These are phyloP conservation scores for Trimorus sp. DNA, from an alignment of 2,888 invertebrate species.

Conservation along the genomic window DNA sequence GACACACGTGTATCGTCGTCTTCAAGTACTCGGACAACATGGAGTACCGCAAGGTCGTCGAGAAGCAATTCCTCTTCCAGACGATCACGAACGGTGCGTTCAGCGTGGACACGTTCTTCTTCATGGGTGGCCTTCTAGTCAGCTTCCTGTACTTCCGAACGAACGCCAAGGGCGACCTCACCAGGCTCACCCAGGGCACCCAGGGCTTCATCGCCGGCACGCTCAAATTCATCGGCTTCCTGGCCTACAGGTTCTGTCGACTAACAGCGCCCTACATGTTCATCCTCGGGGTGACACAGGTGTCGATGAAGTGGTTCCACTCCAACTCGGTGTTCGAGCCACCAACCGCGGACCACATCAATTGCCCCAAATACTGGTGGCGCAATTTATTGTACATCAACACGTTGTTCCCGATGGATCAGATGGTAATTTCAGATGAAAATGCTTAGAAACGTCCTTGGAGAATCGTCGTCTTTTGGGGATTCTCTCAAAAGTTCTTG, in stretches of 20 bases:
- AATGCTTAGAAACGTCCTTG: too few species aligned
- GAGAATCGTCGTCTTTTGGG: too few species aligned
- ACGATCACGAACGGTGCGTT: slow-evolving; percentile 81
- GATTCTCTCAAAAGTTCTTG: too few species aligned
- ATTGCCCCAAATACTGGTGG: slow-evolving; percentile 94
- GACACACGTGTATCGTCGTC: slow-evolving; percentile 85
- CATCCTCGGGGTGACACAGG: slow-evolving; percentile 91
- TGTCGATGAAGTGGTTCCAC: slow-evolving; percentile 93
- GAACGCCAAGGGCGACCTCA: slow-evolving; percentile 82
- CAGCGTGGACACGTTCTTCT: slow-evolving; percentile 82
- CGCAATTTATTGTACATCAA: slow-evolving; percentile 93
- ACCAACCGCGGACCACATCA: slow-evolving; percentile 90
- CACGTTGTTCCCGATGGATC: slow-evolving; percentile 91
- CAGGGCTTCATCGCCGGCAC: slow-evolving; percentile 77
- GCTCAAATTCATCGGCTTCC: slow-evolving; percentile 87
- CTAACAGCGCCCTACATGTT: slow-evolving; percentile 92
- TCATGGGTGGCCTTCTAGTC: slow-evolving; percentile 88
- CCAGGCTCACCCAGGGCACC: slow-evolving; percentile 82
- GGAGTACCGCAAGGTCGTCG: slow-evolving; percentile 80
- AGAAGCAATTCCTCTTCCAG: slow-evolving; percentile 80
- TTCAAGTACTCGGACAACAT: slow-evolving; percentile 92
- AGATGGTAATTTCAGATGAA: slow-evolving; percentile 91
- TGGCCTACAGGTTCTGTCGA: slow-evolving; percentile 87
- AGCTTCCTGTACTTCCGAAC: slow-evolving; percentile 93
- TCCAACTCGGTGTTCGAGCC: slow-evolving; percentile 92